Evolutionary conservation across 2,888 invertebrate genomes (phyloP).

Genomic region (Heliconius erato): DNA sequence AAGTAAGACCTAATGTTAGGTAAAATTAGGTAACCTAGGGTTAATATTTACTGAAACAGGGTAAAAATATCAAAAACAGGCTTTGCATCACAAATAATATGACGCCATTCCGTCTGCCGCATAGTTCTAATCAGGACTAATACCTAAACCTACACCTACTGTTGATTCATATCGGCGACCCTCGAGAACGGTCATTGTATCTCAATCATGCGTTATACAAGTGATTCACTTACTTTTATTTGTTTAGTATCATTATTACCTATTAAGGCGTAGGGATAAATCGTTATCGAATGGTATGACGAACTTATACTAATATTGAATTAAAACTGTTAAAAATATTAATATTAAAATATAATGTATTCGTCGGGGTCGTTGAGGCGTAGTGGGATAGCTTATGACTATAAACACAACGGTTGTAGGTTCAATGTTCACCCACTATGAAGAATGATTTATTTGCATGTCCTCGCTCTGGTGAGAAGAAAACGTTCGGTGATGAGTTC

Average conservation of each 20-base stretch:
- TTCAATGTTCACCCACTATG: too few relatives aligned
- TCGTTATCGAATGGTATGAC: background rate
- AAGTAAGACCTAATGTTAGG: too few relatives aligned
- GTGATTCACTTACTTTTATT: slow-evolving; percentile 3
- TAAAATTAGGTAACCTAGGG: too few relatives aligned
- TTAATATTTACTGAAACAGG: too few relatives aligned
- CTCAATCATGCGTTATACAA: background rate
- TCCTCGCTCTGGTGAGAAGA: too few relatives aligned
- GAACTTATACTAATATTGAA: background rate
- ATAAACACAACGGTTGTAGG: too few relatives aligned
- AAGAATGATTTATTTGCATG: too few relatives aligned
- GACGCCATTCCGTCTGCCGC: slow-evolving; percentile 18
- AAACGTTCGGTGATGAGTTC: too few relatives aligned
- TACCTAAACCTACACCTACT: background rate
- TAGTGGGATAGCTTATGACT: too few relatives aligned
- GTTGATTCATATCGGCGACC: slow-evolving; percentile 7
- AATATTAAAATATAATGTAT: too few relatives aligned
- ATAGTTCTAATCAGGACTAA: background rate
- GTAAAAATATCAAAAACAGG: background rate
- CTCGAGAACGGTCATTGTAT: background rate
- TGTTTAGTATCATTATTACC: background rate
- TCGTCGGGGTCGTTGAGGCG: too few relatives aligned
- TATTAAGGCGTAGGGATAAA: background rate
- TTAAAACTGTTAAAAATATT: too few relatives aligned
- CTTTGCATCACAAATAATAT: background rate